These are phyloP conservation scores for Pangasius macronema DNA, from an alignment of 2,797 vertebrate species.

Conservation along the genomic window DNA sequence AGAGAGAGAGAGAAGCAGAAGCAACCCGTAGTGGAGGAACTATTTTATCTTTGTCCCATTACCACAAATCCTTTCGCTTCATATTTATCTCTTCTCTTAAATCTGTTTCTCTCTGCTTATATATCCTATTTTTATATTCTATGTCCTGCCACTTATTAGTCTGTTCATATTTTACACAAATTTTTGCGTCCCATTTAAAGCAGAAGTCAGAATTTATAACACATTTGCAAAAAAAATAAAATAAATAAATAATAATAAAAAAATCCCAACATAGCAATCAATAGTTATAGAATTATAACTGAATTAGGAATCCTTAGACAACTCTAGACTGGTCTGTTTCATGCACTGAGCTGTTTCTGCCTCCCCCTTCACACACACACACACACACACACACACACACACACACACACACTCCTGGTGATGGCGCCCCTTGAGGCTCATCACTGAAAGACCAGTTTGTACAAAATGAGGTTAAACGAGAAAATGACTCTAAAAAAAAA, in stretches of 20 bases:
- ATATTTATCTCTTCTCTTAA: not conserved
- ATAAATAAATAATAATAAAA: not conserved
- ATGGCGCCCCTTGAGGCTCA: slow-evolving; percentile 19
- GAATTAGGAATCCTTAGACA: not conserved
- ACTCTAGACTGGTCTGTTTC: not conserved
- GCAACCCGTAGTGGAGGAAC: not conserved
- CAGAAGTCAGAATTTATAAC: not conserved
- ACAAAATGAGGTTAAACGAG: not conserved
- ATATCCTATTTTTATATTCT: not conserved
- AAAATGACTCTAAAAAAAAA: not conserved
- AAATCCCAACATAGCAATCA: not conserved
- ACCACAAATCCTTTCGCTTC: not conserved
- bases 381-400: slow-evolving; percentile 23
- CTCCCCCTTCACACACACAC: not conserved
- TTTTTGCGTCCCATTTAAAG: not conserved
- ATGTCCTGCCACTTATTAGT: too few species aligned
- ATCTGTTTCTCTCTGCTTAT: not conserved
- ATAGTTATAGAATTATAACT: not conserved
- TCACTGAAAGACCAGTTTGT: not conserved
- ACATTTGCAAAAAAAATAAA: not conserved
- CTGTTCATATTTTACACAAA: not conserved
- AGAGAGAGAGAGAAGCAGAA: not conserved
- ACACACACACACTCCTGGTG: not conserved
- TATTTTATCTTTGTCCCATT: not conserved
- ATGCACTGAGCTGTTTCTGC: not conserved